Conservation (phyloP, 2,888 invertebrate species). For the Junonia oenone region DNA sequence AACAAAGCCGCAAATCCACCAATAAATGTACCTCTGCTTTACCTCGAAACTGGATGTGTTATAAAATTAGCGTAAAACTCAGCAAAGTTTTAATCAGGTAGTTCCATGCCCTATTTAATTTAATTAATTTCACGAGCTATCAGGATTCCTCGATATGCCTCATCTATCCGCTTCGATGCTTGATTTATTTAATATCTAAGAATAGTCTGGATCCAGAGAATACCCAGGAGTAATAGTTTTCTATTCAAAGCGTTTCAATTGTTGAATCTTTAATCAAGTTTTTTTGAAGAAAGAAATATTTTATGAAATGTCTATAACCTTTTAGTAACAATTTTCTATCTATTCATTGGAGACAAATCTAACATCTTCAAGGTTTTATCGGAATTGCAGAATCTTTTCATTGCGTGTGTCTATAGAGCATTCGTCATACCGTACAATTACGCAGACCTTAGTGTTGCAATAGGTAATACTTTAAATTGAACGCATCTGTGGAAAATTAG, state of each 20-base stretch:
- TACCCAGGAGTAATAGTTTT: neutral
- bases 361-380: neutral
- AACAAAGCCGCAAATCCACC: conserved; percentile 8
- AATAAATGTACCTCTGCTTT: conserved; percentile 4
- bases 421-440: neutral
- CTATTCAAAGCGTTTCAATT: neutral
- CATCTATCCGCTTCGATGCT: neutral
- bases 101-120: neutral
- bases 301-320: neutral
- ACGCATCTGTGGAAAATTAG: neutral
- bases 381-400: neutral
- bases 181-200: neutral
- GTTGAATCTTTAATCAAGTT: neutral
- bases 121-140: neutral
- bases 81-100: conserved; percentile 1
- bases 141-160: neutral
- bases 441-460: neutral
- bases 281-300: neutral
- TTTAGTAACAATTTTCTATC: neutral
- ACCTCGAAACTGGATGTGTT: conserved; percentile 3
- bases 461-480: neutral
- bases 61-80: conserved; percentile 7
- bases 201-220: neutral
- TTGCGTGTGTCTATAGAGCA: neutral
- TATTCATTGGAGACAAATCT: neutral